These are phyloP conservation scores for Saccostrea glomerata DNA, from an alignment of 1,140 invertebrate species.

Conservation along the genomic window DNA sequence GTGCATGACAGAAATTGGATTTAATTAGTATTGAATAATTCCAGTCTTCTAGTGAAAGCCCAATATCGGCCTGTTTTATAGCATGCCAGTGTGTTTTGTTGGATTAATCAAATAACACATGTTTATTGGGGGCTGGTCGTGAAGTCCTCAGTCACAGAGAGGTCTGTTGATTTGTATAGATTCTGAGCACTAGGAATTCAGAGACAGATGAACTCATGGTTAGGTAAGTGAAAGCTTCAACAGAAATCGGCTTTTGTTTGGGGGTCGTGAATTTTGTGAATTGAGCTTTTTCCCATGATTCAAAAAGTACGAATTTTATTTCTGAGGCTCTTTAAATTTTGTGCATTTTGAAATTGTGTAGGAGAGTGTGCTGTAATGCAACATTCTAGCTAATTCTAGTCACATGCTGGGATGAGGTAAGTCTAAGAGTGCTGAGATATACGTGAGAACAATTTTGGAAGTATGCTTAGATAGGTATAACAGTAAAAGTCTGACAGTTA, in stretches of 20 bases:
- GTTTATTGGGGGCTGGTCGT: conserved; percentile 12
- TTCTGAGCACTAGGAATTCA: neutral
- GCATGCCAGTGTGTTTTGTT: conserved; percentile 8
- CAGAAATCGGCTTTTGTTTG: neutral
- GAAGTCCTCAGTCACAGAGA: neutral
- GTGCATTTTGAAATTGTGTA: neutral
- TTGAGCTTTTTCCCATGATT: neutral
- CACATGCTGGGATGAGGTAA: too few relatives aligned
- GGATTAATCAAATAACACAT: conserved; percentile 29
- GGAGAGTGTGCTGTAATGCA: neutral
- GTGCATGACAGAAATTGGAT: conserved; percentile 28
- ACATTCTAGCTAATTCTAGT: too few relatives aligned
- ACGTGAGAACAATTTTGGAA: too few relatives aligned
- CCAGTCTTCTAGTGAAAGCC: neutral
- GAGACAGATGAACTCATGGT: neutral
- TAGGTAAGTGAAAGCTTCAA: neutral
- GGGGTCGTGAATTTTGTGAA: neutral
- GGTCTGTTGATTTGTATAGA: neutral
- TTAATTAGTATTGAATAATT: conserved; percentile 39
- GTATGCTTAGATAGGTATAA: too few relatives aligned
- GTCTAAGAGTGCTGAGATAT: too few relatives aligned
- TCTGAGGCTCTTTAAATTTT: neutral
- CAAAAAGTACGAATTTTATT: neutral
- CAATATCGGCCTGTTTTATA: conserved; percentile 2
- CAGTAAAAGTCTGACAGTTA: too few relatives aligned